Evolutionary conservation across 92 coral and sea anemone species (phyloP), one percentile per base, ranked within the genome.

Genomic region (Desmophyllum pertusum): DNA sequence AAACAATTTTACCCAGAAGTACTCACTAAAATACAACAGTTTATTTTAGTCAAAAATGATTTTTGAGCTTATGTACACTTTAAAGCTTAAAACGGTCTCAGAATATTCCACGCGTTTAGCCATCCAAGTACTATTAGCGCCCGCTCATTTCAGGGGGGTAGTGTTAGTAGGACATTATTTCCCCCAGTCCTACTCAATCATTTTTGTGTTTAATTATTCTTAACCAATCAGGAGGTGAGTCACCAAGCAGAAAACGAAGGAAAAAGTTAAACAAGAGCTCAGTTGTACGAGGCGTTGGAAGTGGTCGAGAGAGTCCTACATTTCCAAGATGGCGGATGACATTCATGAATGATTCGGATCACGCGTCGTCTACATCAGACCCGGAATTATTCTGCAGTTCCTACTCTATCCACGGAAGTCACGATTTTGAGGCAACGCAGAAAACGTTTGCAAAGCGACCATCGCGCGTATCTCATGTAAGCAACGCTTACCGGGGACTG

Each of bases 301-400:
- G 55, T 50, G 55, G 55, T 29, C 72, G 57, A 6, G 87, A 84
- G 31, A 84, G 87, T 46, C 87, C 87, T 3, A 74, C 87, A 23
- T 84, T 84, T 51, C 87, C 87, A 13, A 36, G 87, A 75, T 84
- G 87, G 87, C 75, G 87, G 18, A 76, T 81, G 35, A 50, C 55
- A 10, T 50, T 50, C 18, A 50, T 50, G 55, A n/a, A n/a, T n/a
- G 13, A 15, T 3, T 50, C 55, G 18, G 55, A 50, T 3, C 18
- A 50, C 13, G 55, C 18, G 18, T 50, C 55, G 3, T 50, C 18
- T 15, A 21, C 13, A 3, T 50, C 13, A 6, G 55, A 50, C 18
- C 11, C 7, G 3, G 55, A 50, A 50, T 50, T 50, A 3, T 50
- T 50, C 3, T 15, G 55, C 18, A 50, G 55, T 21, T 0, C 15